Conservation (phyloP, 2,113 vertebrate genomes). For the Rhynchopsitta pachyrhyncha region DNA sequence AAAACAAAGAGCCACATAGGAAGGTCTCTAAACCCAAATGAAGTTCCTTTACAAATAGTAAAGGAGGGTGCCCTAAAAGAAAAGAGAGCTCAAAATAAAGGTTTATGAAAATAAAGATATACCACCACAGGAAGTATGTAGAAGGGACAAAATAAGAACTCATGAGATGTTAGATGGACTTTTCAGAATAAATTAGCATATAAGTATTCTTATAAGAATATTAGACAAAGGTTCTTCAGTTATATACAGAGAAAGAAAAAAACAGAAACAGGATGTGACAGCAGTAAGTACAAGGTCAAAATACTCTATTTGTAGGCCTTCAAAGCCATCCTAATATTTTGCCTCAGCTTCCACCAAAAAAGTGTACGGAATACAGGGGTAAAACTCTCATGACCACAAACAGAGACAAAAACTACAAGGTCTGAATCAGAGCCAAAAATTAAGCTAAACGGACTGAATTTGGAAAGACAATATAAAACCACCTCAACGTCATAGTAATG, state of each 20-base stretch:
- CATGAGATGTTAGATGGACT: rapidly evolving
- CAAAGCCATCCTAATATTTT: neutral
- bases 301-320: neutral
- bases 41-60: neutral
- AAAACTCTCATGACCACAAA: neutral
- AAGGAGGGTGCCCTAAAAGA: neutral
- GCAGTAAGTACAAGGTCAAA: neutral
- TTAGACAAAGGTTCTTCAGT: neutral
- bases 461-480: neutral
- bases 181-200: neutral
- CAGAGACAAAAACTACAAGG: neutral
- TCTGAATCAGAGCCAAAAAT: neutral
- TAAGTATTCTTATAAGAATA: neutral
- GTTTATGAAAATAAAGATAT: neutral
- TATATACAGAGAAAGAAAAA: neutral
- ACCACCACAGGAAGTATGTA: neutral
- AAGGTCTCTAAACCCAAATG: neutral
- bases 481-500: neutral
- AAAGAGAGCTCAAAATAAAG: neutral
- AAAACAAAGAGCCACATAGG: neutral
- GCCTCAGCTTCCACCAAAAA: neutral
- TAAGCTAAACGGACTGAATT: neutral
- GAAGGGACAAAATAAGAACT: neutral
- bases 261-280: neutral
- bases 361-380: neutral